Conservation (phyloP, 2,888 invertebrate genomes). For the Masnerella sp. region DNA sequence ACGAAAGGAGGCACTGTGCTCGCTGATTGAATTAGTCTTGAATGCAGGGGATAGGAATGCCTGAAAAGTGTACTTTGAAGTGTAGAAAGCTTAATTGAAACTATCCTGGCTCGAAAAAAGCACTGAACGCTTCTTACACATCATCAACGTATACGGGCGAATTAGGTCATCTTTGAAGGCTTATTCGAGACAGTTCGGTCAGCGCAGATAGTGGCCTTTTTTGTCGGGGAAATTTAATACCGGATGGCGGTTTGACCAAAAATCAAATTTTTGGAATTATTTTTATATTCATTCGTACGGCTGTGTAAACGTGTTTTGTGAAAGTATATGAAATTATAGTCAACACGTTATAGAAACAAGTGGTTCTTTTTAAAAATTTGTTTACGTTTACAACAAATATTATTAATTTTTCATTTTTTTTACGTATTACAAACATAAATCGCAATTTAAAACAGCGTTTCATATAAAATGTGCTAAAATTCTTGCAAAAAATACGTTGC, state of each 20-base stretch:
- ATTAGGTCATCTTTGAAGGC: conserved; percentile 57
- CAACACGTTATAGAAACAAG: no score
- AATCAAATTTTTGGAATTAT: no score
- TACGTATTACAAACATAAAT: no score
- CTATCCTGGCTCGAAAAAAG: conserved; percentile 58
- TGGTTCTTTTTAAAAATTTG: neutral
- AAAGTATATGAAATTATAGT: no score
- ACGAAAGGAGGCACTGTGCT: conserved; percentile 31
- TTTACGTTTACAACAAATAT: neutral
- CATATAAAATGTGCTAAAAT: no score
- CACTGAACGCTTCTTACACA: conserved; percentile 52
- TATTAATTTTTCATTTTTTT: no score
- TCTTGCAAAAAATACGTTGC: no score
- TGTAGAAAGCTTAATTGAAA: conserved; percentile 64
- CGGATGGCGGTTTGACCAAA: no score
- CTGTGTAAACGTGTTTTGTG: no score
- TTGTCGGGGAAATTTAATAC: no score
- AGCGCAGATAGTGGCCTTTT: conserved; percentile 46
- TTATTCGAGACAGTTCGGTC: conserved; percentile 66
- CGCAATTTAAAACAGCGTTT: no score
- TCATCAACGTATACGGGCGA: conserved; percentile 27
- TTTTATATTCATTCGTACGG: no score
- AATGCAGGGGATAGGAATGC: conserved; percentile 38
- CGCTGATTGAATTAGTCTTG: conserved; percentile 53
- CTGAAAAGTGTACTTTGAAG: conserved; percentile 65